phyloP scores from a whole-genome alignment of 2,797 vertebrate genomes.

The Tachyglossus aculeatus region DNA sequence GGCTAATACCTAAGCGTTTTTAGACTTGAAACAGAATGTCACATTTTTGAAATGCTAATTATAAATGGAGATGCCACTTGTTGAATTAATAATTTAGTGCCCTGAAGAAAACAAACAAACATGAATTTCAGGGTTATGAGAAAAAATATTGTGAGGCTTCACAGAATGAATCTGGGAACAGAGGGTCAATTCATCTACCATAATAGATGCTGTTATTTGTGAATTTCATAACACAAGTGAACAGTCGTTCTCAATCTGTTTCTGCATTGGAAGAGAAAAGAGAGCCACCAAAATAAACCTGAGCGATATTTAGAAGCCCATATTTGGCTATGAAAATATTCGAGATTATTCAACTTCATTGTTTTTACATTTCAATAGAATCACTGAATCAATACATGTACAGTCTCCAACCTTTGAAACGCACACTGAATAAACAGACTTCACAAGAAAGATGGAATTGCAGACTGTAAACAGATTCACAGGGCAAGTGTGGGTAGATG shows the following conservation, averaged over 20 bases:
- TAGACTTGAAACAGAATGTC: no score
- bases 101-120: not conserved
- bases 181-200: conserved; percentile 4
- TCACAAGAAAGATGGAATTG: not conserved
- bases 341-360: not conserved
- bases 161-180: not conserved
- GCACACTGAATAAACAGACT: not conserved
- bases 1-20: no score
- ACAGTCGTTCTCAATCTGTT: conserved; percentile 6
- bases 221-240: conserved; percentile 6
- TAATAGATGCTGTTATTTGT: not conserved
- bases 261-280: not conserved
- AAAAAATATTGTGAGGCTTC: not conserved
- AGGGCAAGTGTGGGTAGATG: not conserved
- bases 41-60: not conserved
- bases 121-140: not conserved
- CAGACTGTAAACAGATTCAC: not conserved
- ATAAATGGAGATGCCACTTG: not conserved
- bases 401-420: not conserved
- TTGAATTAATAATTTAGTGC: not conserved
- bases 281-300: not conserved
- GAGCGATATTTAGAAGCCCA: not conserved
- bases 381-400: not conserved
- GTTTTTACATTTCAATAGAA: not conserved
- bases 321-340: not conserved